A percentile compares a stretch with the other conserved stretches of the same genome.
These are phyloP conservation scores for Ceratitis capitata DNA, from an alignment of 1,140 invertebrate genomes.

Conservation along the genomic window DNA sequence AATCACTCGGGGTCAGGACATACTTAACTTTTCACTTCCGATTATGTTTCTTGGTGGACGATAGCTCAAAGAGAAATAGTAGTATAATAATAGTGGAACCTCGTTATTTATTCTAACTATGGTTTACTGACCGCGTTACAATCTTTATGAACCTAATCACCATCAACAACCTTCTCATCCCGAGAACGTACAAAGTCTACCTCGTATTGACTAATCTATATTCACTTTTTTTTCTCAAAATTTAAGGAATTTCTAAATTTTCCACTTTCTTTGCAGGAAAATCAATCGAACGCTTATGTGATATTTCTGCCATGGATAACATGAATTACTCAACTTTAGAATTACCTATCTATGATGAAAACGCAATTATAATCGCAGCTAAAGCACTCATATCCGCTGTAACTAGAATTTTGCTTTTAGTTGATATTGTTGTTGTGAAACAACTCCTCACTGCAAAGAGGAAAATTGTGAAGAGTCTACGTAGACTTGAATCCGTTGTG, in stretches of 20 bases:
- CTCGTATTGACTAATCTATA: no score
- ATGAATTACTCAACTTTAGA: conserved; percentile 66
- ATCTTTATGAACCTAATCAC: no score
- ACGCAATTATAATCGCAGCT: conserved; percentile 87
- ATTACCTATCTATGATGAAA: conserved; percentile 73
- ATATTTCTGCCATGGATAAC: conserved; percentile 71
- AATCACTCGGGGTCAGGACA: no score
- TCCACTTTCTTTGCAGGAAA: conserved; percentile 53
- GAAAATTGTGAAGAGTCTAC: conserved; percentile 89
- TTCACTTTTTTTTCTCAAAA: background rate
- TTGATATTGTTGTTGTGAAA: conserved; percentile 98
- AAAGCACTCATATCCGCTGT: conserved; percentile 93
- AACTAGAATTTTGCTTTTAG: conserved; percentile 94
- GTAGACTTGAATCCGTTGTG: conserved; percentile 90
- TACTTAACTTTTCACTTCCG: no score
- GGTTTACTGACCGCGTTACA: no score
- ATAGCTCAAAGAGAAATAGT: no score
- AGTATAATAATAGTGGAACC: no score
- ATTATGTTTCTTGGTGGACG: no score
- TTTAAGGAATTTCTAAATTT: no score
- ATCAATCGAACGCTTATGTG: conserved; percentile 88
- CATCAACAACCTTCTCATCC: no score
- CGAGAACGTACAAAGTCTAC: no score
- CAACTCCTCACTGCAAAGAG: conserved; percentile 95
- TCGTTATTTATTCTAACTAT: no score